Percentiles rank a stretch among this genome's conserved stretches.
Evolutionary conservation across 2,797 vertebrate genomes (phyloP).

Genomic region (Setipinna tenuifilis): DNA sequence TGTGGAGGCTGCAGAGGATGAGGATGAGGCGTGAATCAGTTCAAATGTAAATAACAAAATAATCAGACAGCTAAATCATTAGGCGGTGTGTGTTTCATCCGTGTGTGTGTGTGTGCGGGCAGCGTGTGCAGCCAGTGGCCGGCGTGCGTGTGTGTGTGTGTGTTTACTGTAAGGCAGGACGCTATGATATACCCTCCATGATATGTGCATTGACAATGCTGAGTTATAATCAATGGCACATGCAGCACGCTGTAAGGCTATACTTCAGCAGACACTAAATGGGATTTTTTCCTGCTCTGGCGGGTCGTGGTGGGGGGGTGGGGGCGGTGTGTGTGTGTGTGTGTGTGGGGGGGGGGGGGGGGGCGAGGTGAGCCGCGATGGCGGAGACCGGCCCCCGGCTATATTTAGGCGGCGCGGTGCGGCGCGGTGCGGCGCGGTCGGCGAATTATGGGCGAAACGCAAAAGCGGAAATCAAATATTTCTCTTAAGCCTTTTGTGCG

Average conservation of each 20-base stretch:
- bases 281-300: not conserved
- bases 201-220: slow-evolving; percentile 78
- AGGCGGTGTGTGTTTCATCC: not conserved
- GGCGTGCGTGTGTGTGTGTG: not conserved
- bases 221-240: slow-evolving; percentile 76
- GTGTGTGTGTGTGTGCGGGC: not conserved
- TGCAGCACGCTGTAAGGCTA: slow-evolving; percentile 72
- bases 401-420: too few relatives aligned
- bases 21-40: not conserved
- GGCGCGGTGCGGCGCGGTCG: too few relatives aligned
- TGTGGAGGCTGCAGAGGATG: not conserved
- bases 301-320: too few relatives aligned
- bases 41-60: slow-evolving; percentile 22
- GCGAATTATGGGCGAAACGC: not conserved
- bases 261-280: slow-evolving; percentile 60
- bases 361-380: not conserved
- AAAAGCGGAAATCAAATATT: slow-evolving; percentile 3
- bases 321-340: too few relatives aligned
- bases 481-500: not conserved
- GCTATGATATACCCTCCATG: slow-evolving; percentile 75
- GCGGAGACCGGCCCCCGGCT: too few relatives aligned
- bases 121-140: not conserved
- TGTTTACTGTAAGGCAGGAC: slow-evolving; percentile 35
- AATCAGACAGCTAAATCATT: slow-evolving; percentile 20
- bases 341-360: too few relatives aligned